Evolutionary conservation across 2,797 vertebrate species (phyloP), one percentile per base, ranked within the genome.

Genomic region (Halcyon badia): DNA sequence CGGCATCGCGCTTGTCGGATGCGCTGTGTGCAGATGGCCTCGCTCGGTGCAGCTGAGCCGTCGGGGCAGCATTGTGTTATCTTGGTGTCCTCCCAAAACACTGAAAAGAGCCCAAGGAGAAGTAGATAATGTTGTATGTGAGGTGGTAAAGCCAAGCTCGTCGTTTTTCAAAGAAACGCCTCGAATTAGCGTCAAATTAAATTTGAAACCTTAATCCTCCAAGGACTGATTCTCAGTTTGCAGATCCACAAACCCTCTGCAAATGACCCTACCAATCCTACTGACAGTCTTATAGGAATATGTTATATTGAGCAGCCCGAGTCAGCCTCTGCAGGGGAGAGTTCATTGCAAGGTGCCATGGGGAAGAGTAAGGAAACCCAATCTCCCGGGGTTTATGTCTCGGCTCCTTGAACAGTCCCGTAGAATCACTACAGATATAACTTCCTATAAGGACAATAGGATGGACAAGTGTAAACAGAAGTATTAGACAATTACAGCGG

Each of bases 121-220:
- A 93, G 95, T 95, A 96, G 96, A 93, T 96, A 93, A 96, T 5
- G 14, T 71, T 64, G 70, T 77, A 80, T 81, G 92, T 1, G 79
- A 91, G 95, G 86, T 35, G 89, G 79, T 95, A 96, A 96, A 96
- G 80, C 76, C 95, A 76, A 90, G 91, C 96, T 93, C 56, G 95
- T 89, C 24, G 54, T 65, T 96, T 91, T 85, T 91, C 64, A 54
- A 89, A 91, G 90, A 96, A 96, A 92, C 28, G 58, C 81, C 60
- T 77, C 69, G 95, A 97, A 97, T 95, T 96, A 95, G 94, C 5
- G 64, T 96, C 96, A 97, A 97, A 96, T 97, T 96, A 95, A 87
- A 96, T 96, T 73, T 94, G 97, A 97, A 97, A 93, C 91, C 83
- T 87, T 83, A 89, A 92, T 96, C 89, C 94, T 96, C 93, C 62